Evolutionary conservation across 2,888 invertebrate genomes (phyloP).

Genomic region (Lumbricus terrestris): DNA sequence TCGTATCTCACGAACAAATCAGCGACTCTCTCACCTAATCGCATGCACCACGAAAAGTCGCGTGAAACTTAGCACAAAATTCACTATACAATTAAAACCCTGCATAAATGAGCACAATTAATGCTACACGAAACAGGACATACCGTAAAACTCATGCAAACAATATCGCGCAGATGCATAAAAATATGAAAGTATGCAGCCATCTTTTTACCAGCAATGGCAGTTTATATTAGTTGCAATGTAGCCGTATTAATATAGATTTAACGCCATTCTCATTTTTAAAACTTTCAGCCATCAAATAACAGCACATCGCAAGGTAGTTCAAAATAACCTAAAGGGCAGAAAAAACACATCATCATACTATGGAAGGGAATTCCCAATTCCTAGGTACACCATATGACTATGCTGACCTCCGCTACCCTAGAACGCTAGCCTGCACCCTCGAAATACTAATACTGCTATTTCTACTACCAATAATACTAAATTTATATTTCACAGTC

Average conservation of each 20-base stretch:
- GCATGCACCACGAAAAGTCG: background rate
- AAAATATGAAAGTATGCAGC: background rate
- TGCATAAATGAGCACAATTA: background rate
- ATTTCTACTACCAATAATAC: background rate
- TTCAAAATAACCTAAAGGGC: background rate
- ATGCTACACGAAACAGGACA: background rate
- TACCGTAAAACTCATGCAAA: background rate
- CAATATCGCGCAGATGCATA: background rate
- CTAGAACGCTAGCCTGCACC: background rate
- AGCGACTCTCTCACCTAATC: too few relatives aligned
- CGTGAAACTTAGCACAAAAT: background rate
- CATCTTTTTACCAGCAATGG: background rate
- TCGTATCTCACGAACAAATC: background rate
- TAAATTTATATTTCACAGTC: background rate
- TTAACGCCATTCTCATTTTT: background rate
- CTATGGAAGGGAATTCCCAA: background rate
- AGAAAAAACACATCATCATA: background rate
- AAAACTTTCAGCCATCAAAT: background rate
- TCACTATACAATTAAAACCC: slow-evolving; percentile 3
- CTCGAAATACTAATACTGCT: background rate
- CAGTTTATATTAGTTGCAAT: background rate
- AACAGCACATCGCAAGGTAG: background rate
- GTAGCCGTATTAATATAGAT: background rate
- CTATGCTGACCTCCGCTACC: background rate
- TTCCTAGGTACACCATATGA: background rate